These are phyloP conservation scores for Falco novaeseelandiae DNA, from an alignment of 2,797 vertebrate species.

Conservation along the genomic window DNA sequence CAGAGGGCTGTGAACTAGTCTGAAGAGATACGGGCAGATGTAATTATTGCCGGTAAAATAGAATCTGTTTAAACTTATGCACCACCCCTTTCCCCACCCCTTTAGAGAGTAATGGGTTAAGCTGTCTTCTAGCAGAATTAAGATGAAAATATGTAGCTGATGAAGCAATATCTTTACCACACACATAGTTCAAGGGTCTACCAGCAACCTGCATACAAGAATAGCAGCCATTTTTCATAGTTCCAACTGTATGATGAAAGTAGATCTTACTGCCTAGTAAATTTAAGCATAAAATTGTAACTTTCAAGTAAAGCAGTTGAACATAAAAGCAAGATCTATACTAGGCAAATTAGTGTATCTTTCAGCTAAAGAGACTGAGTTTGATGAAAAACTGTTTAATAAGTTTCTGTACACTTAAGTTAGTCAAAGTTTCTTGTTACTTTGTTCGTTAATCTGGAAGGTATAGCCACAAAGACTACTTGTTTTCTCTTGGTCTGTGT, in stretches of 20 bases:
- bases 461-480: background rate
- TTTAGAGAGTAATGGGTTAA: background rate
- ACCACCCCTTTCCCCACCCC: rapidly evolving
- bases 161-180: background rate
- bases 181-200: background rate
- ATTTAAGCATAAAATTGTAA: background rate
- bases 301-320: background rate
- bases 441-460: background rate
- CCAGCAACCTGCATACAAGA: background rate
- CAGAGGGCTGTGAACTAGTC: background rate
- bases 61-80: background rate
- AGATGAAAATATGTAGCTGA: background rate
- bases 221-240: background rate
- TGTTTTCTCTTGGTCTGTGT: background rate
- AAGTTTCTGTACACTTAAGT: background rate
- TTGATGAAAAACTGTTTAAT: background rate
- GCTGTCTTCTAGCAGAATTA: background rate
- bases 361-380: background rate
- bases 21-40: background rate
- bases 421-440: background rate
- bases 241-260: background rate
- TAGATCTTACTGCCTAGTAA: background rate
- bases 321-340: background rate
- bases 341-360: background rate
- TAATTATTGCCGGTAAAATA: background rate